phyloP scores from a whole-genome alignment of 2,888 invertebrate genomes.

The Oligia latruncula region DNA sequence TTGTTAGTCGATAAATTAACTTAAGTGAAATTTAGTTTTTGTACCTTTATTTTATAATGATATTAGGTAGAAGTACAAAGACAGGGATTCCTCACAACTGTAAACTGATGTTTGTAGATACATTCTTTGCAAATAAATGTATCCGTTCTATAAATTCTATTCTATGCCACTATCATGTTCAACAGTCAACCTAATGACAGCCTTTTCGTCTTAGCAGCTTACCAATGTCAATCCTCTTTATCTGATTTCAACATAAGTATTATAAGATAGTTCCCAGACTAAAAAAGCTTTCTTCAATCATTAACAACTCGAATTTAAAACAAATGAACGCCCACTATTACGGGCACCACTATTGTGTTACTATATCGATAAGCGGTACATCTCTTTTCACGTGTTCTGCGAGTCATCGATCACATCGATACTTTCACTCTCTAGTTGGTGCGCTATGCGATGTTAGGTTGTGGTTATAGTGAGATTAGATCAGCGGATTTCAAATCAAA shows the following conservation, averaged over 20 bases:
- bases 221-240: not conserved
- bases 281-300: constrained; percentile 42
- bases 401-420: constrained; percentile 67
- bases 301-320: constrained; percentile 49
- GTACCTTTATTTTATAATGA: no score
- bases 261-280: constrained; percentile 12
- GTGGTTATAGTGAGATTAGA: constrained; percentile 11
- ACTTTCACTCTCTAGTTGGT: constrained; percentile 63
- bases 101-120: no score
- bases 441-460: constrained; percentile 38
- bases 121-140: no score
- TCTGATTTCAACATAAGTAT: not conserved
- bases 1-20: no score
- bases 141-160: no score
- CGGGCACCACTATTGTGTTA: constrained; percentile 35
- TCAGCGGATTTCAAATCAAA: constrained; percentile 21
- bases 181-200: not conserved
- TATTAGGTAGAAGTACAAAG: no score
- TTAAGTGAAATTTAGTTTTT: no score
- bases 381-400: constrained; percentile 64
- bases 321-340: constrained; percentile 59
- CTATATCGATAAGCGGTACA: constrained; percentile 61
- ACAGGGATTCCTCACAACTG: no score
- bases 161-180: no score
- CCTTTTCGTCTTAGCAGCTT: not conserved